Evolutionary conservation across 2,888 invertebrate genomes (phyloP), one percentile per base, ranked within the genome.

Genomic region (Hyppa rectilinea): DNA sequence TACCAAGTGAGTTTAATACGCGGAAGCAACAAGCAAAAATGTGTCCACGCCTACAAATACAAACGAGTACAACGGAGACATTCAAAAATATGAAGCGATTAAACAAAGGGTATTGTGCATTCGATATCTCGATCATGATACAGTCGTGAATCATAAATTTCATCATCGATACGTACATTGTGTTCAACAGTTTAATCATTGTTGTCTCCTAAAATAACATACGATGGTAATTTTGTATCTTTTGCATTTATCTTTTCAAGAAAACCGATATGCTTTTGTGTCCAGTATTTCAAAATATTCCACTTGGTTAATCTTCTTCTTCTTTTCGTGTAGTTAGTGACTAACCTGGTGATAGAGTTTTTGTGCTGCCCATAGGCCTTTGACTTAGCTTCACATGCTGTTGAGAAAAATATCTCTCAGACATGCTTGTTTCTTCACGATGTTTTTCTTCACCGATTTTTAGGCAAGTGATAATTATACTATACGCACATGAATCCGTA

Each of bases 21-120:
- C 64, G 81, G 78, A 65, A 65, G 70, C 63, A 29, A 58, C 59
- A 71, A 60, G 53, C 55, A 52, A 52, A 60, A 43, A 26, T 61
- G 47, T 69, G 20, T 49, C 29, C 60, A 68, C 58, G 52, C 31
- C 60, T 31, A 53, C 34, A 53, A 52, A 71, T 63, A 78, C 43
- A 81, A 38, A 64, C 34, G 63, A 72, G n/a, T 56, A 81, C 50
- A 52, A 61, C 31, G 43, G 47, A 71, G 65, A 78, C 75, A 82
- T 69, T 64, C 70, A 80, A 80, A 80, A 80, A 85, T 79, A 71
- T 59, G 76, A 76, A 69, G 62, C 66, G 68, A 73, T 70, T 61
- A 75, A 75, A 82, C 82, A 82, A 82, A 82, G 76, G 76, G 85
- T 82, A 85, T 82, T 82, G 83, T 82, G 85, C 58, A 71, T 31